Evolutionary conservation across 1,140 invertebrate genomes (phyloP), one percentile per base, ranked within the genome.

Genomic region (Saccostrea echinata): DNA sequence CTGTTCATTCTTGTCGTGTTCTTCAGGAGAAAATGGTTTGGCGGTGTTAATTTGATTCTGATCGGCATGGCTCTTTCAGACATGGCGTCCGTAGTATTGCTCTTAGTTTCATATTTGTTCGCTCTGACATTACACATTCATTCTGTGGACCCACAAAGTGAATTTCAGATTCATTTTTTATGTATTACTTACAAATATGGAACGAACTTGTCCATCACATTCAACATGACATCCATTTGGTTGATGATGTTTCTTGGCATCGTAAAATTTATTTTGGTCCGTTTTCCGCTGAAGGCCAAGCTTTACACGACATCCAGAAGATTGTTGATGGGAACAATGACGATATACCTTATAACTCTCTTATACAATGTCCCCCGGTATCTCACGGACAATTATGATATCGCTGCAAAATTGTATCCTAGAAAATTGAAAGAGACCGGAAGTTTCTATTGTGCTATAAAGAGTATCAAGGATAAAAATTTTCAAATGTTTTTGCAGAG

Each of bases 151-250:
- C 30, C 68, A 13, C 30, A 30, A 13, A 13, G 27, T 27, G 68
- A 76, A 13, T 30, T 30, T 13, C 68, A 76, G 68, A 27, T 76
- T 33, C 68, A 76, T 76, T 76, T 76, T 9, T 27, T 76, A 27
- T 76, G 68, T 76, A 33, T 76, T 11, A 76, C 68, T 11, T 76
- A 76, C 68, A 76, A 76, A 76, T 76, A 76, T 27, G 68, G 68
- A 33, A 76, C 68, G 13, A 76, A 13, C 68, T 4, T 76, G 2
- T 76, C 68, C 30, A 76, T 76, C 0, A 76, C 68, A 18, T 76
- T 76, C 68, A 76, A 76, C 27, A 76, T 76, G 68, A 27, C 30
- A 27, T 76, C 68, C 12, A 76, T 76, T 30, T 76, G 68, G 68
- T 16, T 76, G 13, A 76, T 76, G 68, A 33, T 76, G 24, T 30